phyloP scores from a whole-genome alignment of 2,888 invertebrate species.

The Cephus nigrinus region DNA sequence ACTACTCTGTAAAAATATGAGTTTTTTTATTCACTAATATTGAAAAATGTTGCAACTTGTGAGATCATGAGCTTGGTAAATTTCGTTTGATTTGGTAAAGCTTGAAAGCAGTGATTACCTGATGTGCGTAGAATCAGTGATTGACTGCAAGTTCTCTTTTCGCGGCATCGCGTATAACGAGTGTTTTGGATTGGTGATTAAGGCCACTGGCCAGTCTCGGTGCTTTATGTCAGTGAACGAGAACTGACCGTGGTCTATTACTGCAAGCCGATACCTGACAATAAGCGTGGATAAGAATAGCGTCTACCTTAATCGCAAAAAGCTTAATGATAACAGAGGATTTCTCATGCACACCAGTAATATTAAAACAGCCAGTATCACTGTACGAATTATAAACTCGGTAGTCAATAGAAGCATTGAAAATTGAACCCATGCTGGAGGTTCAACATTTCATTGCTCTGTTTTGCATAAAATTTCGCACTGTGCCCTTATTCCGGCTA shows the following conservation, averaged over 20 bases:
- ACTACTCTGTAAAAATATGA: conserved; percentile 72
- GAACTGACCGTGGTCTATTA: conserved; percentile 90
- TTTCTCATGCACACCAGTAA: neutral
- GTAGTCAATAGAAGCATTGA: neutral
- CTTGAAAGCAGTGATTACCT: conserved; percentile 66
- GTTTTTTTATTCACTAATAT: neutral
- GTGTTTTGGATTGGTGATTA: conserved; percentile 93
- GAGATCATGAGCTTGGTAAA: neutral
- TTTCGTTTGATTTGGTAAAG: neutral
- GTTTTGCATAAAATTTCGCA: neutral
- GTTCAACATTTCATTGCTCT: neutral
- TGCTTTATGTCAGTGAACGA: conserved; percentile 85
- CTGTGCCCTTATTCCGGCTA: neutral
- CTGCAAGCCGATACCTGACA: conserved; percentile 80
- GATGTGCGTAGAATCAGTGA: conserved; percentile 80
- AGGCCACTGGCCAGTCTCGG: conserved; percentile 82
- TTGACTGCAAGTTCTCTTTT: conserved; percentile 78
- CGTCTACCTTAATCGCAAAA: conserved; percentile 15
- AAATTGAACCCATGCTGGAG: neutral
- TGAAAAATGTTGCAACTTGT: neutral
- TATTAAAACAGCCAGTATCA: neutral
- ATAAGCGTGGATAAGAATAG: conserved; percentile 28
- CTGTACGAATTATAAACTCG: neutral
- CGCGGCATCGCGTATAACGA: conserved; percentile 78
- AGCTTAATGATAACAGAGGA: neutral